phyloP scores from a whole-genome alignment of 1,140 invertebrate species.

The Orchesella cincta region DNA sequence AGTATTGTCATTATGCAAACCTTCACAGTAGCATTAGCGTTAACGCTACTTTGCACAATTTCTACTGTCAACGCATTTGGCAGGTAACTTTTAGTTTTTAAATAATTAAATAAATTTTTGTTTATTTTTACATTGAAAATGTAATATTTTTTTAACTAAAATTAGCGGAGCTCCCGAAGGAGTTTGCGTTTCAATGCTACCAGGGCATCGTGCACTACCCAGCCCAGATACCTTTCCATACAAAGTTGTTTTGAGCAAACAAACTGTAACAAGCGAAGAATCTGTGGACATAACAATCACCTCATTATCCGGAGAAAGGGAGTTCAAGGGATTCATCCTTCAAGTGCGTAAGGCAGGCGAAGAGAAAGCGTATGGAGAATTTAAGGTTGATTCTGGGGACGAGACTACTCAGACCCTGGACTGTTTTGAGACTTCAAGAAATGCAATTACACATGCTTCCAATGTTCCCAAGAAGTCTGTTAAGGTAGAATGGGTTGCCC shows the following conservation, averaged over 20 bases:
- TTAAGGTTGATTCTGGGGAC: not conserved
- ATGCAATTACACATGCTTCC: not conserved
- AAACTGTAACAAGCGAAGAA: not conserved
- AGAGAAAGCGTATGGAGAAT: not conserved
- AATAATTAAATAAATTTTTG: too few species aligned
- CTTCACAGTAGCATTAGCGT: too few species aligned
- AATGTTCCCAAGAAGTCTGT: not conserved
- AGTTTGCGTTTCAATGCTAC: not conserved
- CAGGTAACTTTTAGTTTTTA: too few species aligned
- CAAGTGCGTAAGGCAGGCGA: not conserved
- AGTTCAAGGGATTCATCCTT: not conserved
- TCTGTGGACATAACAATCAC: not conserved
- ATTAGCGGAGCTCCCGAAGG: not conserved
- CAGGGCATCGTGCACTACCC: not conserved
- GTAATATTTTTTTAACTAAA: too few species aligned
- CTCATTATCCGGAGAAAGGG: not conserved
- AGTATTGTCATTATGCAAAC: too few species aligned
- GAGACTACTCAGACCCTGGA: not conserved
- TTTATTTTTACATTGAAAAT: too few species aligned
- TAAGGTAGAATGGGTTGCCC: not conserved
- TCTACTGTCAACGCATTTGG: too few species aligned
- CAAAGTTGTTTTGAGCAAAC: not conserved
- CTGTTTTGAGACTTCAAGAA: not conserved
- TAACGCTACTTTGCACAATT: too few species aligned
- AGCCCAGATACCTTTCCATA: not conserved